Evolutionary conservation across 2,888 invertebrate genomes (phyloP).

Genomic region (Diaprepes abbreviatus): DNA sequence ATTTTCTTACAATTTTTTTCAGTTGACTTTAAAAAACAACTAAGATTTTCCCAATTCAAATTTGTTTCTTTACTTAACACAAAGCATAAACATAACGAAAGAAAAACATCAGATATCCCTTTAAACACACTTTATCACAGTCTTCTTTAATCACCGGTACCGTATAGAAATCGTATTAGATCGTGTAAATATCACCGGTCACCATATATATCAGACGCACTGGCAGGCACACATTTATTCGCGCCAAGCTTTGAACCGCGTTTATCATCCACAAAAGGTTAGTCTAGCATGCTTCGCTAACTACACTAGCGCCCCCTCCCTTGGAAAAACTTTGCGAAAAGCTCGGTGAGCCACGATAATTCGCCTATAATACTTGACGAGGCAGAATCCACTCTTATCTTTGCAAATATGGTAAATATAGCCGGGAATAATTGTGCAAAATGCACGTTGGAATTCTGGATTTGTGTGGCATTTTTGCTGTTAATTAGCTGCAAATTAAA

Average conservation of each 20-base stretch:
- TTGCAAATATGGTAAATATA: neutral
- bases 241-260: conserved; percentile 35
- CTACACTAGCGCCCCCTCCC: conserved; percentile 21
- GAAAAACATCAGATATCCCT: neutral
- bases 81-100: too few species aligned
- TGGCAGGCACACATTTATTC: conserved; percentile 25
- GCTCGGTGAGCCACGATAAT: conserved; percentile 43
- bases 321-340: conserved; percentile 21
- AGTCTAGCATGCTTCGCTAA: conserved; percentile 40
- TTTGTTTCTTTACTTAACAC: too few species aligned
- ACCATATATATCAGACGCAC: conserved; percentile 8
- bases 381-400: conserved; percentile 34
- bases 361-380: conserved; percentile 39
- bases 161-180: neutral
- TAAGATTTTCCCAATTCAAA: too few species aligned
- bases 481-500: too few species aligned
- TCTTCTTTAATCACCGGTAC: neutral
- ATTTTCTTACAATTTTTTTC: conserved; percentile 1
- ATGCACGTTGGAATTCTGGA: neutral
- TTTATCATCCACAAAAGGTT: conserved; percentile 41
- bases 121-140: neutral
- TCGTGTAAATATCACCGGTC: conserved; percentile 13
- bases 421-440: neutral
- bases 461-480: neutral
- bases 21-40: neutral